phyloP scores from a whole-genome alignment of 2,888 invertebrate species.

The Siphlonurus alternatus region DNA sequence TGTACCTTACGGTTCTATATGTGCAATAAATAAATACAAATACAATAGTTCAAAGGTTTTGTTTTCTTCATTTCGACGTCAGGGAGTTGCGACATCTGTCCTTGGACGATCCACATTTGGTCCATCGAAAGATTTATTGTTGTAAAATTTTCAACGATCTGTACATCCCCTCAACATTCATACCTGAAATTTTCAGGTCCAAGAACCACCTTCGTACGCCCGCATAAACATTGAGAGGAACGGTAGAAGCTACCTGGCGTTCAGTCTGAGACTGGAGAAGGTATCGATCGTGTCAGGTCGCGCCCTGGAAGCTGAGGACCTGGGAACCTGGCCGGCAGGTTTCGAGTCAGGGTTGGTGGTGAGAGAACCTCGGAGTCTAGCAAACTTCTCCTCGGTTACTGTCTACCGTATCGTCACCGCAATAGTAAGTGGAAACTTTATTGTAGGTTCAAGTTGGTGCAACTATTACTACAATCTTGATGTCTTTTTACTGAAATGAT shows the following conservation, averaged over 20 bases:
- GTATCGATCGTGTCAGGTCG: conserved; percentile 55
- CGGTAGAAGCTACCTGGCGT: conserved; percentile 58
- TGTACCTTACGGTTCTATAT: too few species aligned
- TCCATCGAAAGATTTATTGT: too few species aligned
- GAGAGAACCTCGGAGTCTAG: conserved; percentile 45
- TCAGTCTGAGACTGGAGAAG: conserved; percentile 50
- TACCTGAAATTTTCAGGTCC: conserved; percentile 17
- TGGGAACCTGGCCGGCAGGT: conserved; percentile 67
- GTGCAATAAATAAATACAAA: too few species aligned
- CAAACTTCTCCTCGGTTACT: conserved; percentile 58
- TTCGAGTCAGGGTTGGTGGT: conserved; percentile 47
- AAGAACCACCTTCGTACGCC: conserved; percentile 45
- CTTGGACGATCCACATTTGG: too few species aligned
- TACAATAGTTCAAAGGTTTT: too few species aligned
- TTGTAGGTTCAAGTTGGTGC: background rate
- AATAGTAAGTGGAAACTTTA: conserved; percentile 55
- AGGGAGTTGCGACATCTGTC: too few species aligned
- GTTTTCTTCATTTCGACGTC: too few species aligned
- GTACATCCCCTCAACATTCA: too few species aligned
- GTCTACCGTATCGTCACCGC: conserved; percentile 79
- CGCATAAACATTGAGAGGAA: conserved; percentile 43
- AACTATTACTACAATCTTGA: too few species aligned
- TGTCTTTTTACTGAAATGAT: too few species aligned
- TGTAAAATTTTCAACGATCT: too few species aligned
- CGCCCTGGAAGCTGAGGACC: conserved; percentile 46